phyloP scores from a whole-genome alignment of 2,888 invertebrate genomes.

The Malacosoma neustria region DNA sequence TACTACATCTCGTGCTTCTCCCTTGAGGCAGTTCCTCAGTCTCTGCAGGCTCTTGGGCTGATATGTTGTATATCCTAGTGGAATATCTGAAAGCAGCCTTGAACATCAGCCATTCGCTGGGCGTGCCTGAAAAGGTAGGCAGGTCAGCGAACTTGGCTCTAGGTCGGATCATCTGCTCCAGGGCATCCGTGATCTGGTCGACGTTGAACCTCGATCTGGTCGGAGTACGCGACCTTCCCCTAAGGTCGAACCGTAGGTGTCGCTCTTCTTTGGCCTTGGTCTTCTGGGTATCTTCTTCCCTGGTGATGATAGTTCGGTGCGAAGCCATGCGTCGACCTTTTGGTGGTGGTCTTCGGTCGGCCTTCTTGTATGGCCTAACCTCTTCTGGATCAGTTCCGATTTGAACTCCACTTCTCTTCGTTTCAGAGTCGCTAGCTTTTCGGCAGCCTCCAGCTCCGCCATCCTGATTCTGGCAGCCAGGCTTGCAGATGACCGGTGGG shows the following conservation, averaged over 20 bases:
- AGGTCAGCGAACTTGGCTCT: neutral
- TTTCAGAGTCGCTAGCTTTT: neutral
- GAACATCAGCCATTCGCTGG: neutral
- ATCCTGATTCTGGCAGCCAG: neutral
- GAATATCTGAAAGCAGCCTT: neutral
- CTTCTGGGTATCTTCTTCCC: too few relatives aligned
- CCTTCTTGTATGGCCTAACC: neutral
- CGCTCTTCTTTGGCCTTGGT: neutral
- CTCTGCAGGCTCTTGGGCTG: conserved; percentile 8
- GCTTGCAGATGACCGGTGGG: neutral
- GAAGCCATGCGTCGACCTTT: neutral
- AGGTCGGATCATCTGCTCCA: neutral
- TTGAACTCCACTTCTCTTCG: neutral
- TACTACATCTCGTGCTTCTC: conserved; percentile 8
- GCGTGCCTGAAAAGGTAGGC: neutral
- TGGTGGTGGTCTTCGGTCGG: neutral
- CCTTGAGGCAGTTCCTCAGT: conserved; percentile 8
- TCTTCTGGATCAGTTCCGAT: neutral
- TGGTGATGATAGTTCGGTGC: neutral
- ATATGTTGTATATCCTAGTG: neutral
- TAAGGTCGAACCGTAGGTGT: neutral
- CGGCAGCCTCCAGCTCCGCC: neutral
- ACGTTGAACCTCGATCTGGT: neutral
- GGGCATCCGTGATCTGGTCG: neutral
- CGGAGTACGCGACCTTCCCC: neutral